phyloP scores from a whole-genome alignment of 2,797 vertebrate species.

The Siniperca undulata region DNA sequence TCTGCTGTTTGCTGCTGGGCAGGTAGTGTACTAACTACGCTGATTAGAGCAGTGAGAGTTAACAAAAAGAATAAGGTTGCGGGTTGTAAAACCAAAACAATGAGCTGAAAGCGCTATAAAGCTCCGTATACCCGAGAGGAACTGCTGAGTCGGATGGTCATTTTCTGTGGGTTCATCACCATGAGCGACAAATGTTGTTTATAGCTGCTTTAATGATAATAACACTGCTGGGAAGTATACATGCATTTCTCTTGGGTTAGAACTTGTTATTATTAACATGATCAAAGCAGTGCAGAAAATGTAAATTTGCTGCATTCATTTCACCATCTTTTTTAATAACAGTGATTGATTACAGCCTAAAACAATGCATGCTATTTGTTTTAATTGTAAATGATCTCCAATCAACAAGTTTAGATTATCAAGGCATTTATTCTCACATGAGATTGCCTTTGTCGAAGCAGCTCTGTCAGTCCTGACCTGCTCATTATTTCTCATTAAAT shows the following conservation, averaged over 20 bases:
- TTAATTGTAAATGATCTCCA: neutral
- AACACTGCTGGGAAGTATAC: neutral
- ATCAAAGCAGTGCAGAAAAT: neutral
- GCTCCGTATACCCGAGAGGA: neutral
- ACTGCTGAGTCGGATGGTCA: neutral
- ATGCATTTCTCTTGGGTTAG: neutral
- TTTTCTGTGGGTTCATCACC: neutral
- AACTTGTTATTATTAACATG: neutral
- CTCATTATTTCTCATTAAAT: neutral
- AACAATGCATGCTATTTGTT: neutral
- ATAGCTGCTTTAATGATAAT: neutral
- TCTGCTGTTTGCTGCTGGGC: too few species aligned
- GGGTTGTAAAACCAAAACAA: too few species aligned
- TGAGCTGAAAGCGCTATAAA: too few species aligned
- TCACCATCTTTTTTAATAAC: too few species aligned
- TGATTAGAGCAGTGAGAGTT: too few species aligned
- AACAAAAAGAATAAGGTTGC: too few species aligned
- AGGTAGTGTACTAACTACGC: too few species aligned
- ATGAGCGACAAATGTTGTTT: neutral
- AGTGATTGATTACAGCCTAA: neutral
- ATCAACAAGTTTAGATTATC: neutral
- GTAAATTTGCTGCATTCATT: neutral
- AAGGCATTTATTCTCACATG: neutral
- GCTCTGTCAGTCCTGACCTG: neutral
- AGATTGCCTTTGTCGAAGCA: neutral